Conservation (phyloP, 2,797 vertebrate species). For the Bryconaethiops microstoma region DNA sequence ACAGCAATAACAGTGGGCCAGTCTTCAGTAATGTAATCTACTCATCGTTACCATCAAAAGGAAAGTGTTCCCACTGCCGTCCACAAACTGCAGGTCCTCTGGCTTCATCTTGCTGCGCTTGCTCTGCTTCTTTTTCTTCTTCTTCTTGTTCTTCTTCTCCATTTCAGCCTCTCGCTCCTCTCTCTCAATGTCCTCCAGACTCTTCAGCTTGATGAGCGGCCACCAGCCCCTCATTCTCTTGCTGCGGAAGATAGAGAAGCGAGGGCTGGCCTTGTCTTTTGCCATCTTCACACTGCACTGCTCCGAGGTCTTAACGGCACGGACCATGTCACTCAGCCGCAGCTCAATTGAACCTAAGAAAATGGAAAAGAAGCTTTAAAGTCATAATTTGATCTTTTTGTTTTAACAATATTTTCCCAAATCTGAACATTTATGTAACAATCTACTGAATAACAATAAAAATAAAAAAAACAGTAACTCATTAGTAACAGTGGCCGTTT, state of each 20-base stretch:
- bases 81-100: slow-evolving; percentile 85
- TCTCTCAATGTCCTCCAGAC: slow-evolving; percentile 81
- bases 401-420: too few relatives aligned
- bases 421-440: too few relatives aligned
- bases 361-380: background rate
- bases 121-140: slow-evolving; percentile 72
- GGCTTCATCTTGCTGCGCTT: slow-evolving; percentile 74
- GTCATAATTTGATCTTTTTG: background rate
- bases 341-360: slow-evolving; percentile 87
- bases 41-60: slow-evolving; percentile 79
- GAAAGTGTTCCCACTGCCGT: slow-evolving; percentile 80
- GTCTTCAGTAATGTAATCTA: background rate
- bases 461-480: too few relatives aligned
- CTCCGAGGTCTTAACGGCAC: slow-evolving; percentile 77
- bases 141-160: slow-evolving; percentile 79
- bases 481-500: too few relatives aligned
- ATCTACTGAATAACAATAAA: too few relatives aligned
- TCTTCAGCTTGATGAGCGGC: slow-evolving; percentile 86
- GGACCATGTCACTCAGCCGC: slow-evolving; percentile 87
- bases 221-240: slow-evolving; percentile 92
- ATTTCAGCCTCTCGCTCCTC: slow-evolving; percentile 80
- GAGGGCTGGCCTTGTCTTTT: slow-evolving; percentile 80
- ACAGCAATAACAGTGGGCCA: background rate
- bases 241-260: slow-evolving; percentile 88
- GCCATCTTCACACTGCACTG: slow-evolving; percentile 87